These are phyloP conservation scores for Babyrousa celebensis DNA, from an alignment of 2,797 vertebrate species.

Conservation along the genomic window DNA sequence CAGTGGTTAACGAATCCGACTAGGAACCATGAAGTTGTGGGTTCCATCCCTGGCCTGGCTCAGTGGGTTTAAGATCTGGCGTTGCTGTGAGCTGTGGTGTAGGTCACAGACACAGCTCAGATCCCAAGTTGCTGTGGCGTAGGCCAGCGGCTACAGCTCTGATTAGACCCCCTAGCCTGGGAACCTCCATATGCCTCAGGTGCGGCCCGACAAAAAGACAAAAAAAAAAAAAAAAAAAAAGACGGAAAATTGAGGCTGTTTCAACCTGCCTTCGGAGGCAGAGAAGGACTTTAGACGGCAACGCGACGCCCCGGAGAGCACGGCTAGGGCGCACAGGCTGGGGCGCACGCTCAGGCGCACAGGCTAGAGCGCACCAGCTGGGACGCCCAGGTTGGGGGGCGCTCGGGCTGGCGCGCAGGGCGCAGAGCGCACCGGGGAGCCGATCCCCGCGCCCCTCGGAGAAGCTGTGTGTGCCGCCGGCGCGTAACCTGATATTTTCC, in stretches of 20 bases:
- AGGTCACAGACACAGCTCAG: no score
- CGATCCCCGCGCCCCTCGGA: constrained; percentile 2
- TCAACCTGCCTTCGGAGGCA: neutral
- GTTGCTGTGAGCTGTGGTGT: no score
- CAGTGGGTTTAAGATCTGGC: no score
- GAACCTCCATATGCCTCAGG: no score
- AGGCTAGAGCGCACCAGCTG: neutral
- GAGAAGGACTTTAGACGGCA: neutral
- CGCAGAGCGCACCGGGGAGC: neutral
- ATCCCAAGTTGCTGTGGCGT: no score
- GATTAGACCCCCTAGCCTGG: no score
- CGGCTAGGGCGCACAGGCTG: neutral
- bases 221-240: no score
- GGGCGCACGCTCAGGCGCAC: neutral
- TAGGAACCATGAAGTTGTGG: no score
- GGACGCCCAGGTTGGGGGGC: neutral
- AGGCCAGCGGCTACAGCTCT: no score
- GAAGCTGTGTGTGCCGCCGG: constrained; percentile 91
- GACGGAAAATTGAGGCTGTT: neutral
- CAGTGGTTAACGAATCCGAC: no score
- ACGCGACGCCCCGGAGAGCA: neutral
- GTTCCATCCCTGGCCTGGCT: no score
- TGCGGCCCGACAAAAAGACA: no score
- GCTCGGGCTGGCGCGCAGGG: neutral
- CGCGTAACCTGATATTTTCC: constrained; percentile 94